Conservation (phyloP, 2,888 invertebrate genomes). For the Torymus texanus region DNA sequence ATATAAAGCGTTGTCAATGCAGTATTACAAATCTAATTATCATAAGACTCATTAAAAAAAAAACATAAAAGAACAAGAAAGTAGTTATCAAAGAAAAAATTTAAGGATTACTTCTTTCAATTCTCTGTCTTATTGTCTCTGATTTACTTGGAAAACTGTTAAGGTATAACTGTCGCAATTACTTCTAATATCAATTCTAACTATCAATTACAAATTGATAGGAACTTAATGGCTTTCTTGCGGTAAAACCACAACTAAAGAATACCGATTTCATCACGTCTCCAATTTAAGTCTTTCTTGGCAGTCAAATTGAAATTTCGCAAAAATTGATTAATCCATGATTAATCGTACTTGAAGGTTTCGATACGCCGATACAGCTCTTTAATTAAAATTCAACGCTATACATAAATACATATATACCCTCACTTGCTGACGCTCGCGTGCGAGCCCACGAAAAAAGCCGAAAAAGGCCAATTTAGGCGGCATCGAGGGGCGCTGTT, state of each 20-base stretch:
- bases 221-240: not conserved
- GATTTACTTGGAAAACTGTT: too few relatives aligned
- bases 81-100: too few relatives aligned
- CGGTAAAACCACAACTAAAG: not conserved
- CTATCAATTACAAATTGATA: not conserved
- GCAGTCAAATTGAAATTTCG: constrained; percentile 19
- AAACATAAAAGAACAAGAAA: too few relatives aligned
- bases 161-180: too few relatives aligned
- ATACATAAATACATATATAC: not conserved
- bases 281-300: not conserved
- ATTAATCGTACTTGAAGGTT: constrained; percentile 4
- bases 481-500: not conserved
- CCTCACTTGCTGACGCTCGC: not conserved
- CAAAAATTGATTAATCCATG: constrained; percentile 30
- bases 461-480: not conserved
- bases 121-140: too few relatives aligned
- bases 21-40: too few relatives aligned
- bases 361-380: not conserved
- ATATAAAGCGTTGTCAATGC: too few relatives aligned
- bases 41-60: too few relatives aligned
- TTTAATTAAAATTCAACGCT: constrained; percentile 45
- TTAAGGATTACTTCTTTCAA: too few relatives aligned
- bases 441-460: not conserved
- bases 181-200: too few relatives aligned
- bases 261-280: not conserved